Percentiles rank a stretch among this genome's conserved stretches.
These are phyloP conservation scores for Buceros bicornis DNA, from an alignment of 2,797 vertebrate genomes.

Conservation along the genomic window DNA sequence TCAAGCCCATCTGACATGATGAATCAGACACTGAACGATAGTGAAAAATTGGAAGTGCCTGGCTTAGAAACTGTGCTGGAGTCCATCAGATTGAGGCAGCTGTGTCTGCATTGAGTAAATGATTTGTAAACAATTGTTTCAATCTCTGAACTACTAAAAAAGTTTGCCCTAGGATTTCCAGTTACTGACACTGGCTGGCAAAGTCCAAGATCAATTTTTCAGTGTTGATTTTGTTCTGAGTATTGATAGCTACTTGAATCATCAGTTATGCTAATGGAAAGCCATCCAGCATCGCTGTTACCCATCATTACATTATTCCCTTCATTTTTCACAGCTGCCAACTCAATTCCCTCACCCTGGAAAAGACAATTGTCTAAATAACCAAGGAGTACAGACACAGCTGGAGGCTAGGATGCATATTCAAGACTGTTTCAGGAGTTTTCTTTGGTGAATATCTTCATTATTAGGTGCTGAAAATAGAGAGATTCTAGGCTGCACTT, in stretches of 20 bases:
- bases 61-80: not conserved
- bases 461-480: not conserved
- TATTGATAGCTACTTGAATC: not conserved
- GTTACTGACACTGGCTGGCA: not conserved
- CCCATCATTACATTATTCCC: not conserved
- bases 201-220: constrained; percentile 26
- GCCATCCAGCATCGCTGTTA: not conserved
- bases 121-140: not conserved
- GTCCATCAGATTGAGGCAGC: constrained; percentile 13
- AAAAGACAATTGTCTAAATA: constrained; percentile 27
- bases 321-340: not conserved
- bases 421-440: not conserved
- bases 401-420: not conserved
- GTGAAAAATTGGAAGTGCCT: not conserved
- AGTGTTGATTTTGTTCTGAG: not conserved
- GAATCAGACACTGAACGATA: constrained; percentile 7
- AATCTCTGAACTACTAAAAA: constrained; percentile 1
- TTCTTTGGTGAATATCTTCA: constrained; percentile 7
- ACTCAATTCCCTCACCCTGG: not conserved
- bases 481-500: not conserved
- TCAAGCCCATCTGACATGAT: constrained; percentile 37
- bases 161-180: constrained; percentile 23
- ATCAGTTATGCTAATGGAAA: not conserved
- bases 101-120: not conserved
- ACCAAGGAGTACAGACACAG: not conserved